Conservation (phyloP, 1,140 invertebrate species). For the Drosophila parvula region DNA sequence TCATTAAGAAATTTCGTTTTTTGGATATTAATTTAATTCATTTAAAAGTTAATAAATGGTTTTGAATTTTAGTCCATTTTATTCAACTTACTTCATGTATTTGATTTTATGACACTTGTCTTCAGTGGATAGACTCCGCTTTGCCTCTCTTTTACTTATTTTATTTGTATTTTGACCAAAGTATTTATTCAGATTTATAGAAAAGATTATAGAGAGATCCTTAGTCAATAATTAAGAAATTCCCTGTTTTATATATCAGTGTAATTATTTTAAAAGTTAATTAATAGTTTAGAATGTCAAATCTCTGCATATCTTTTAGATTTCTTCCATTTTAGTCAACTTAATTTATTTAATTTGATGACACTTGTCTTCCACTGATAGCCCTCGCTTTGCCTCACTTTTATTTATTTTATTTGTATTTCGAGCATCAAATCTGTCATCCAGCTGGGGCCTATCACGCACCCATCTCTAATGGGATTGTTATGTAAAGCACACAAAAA, state of each 20-base stretch:
- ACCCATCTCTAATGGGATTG: constrained; percentile 63
- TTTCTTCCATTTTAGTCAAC: not conserved
- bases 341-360: constrained; percentile 13
- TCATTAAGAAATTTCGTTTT: not conserved
- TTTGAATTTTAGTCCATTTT: not conserved
- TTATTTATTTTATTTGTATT: not conserved
- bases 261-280: not conserved
- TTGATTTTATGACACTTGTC: constrained; percentile 6
- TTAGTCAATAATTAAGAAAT: not conserved
- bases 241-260: too few species aligned
- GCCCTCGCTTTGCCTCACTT: not conserved
- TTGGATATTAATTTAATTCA: not conserved
- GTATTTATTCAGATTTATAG: rapidly evolving
- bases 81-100: not conserved
- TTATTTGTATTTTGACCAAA: constrained; percentile 5
- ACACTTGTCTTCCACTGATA: not conserved
- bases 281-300: not conserved
- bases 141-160: not conserved
- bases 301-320: not conserved
- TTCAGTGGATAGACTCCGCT: not conserved
- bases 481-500: constrained; percentile 61
- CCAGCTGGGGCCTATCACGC: constrained; percentile 28
- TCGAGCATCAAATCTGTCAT: constrained; percentile 37
- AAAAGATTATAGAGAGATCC: not conserved
- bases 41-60: not conserved